phyloP scores from a whole-genome alignment of 2,113 vertebrate genomes.

The Aspiorhynchus laticeps region DNA sequence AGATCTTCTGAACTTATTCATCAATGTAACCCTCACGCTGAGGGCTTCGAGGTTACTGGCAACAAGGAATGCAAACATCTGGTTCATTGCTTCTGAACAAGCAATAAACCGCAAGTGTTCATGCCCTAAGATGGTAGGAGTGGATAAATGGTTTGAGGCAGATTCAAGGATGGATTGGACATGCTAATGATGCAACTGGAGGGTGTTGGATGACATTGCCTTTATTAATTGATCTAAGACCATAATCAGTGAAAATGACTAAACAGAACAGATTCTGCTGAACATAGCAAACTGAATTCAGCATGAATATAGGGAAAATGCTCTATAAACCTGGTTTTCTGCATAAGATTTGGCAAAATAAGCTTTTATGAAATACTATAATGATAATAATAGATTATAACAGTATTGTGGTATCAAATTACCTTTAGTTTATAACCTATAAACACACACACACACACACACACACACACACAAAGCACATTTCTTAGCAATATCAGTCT shows the following conservation, averaged over 20 bases:
- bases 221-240: neutral
- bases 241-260: neutral
- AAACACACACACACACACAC: no score
- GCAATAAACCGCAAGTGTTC: neutral
- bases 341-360: neutral
- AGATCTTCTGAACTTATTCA: constrained; percentile 10
- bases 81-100: neutral
- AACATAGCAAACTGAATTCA: neutral
- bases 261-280: neutral
- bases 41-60: constrained; percentile 10
- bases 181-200: neutral
- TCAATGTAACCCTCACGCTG: constrained; percentile 13
- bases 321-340: neutral
- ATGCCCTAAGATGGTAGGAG: neutral
- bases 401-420: no score
- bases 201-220: neutral
- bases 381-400: no score
- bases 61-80: constrained; percentile 7
- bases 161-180: constrained; percentile 17
- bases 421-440: no score
- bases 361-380: no score
- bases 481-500: no score
- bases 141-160: neutral
- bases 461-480: no score
- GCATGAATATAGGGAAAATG: neutral